Evolutionary conservation across 1,140 invertebrate species (phyloP).

Genomic region (Amphibalanus amphitrite): DNA sequence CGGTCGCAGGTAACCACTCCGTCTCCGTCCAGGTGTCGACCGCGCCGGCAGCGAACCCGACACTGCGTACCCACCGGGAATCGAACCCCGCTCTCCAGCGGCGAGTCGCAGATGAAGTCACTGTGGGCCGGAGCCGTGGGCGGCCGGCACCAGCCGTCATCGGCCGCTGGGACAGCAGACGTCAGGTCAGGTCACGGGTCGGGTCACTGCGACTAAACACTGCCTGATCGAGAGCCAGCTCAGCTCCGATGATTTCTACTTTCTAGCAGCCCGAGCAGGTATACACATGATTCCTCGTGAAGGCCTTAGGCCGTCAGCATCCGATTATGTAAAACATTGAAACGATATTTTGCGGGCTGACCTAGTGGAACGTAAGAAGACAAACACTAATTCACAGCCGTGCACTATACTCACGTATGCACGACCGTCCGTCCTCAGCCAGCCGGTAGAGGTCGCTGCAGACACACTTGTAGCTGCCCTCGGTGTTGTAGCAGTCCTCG

Average conservation of each 20-base stretch:
- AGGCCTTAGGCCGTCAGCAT: too few species aligned
- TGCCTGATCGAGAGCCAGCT: too few species aligned
- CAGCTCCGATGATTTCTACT: too few species aligned
- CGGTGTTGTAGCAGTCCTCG: slow-evolving; percentile 26
- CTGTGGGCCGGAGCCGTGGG: neutral
- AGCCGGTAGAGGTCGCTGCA: slow-evolving; percentile 20
- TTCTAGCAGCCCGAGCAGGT: too few species aligned
- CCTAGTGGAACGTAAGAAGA: too few species aligned
- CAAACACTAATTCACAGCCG: too few species aligned
- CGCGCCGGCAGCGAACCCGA: neutral
- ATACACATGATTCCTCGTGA: too few species aligned
- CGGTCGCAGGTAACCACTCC: neutral
- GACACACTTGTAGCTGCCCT: slow-evolving; percentile 40
- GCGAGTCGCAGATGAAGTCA: slow-evolving; percentile 1
- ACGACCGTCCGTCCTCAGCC: slow-evolving; percentile 19
- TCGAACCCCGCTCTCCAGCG: neutral
- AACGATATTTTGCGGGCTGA: too few species aligned
- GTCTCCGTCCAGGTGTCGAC: neutral
- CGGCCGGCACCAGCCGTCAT: neutral
- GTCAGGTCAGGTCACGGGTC: too few species aligned
- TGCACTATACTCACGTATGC: slow-evolving; percentile 15
- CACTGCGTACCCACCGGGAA: neutral
- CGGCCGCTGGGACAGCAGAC: neutral
- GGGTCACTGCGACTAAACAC: too few species aligned
- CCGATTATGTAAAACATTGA: too few species aligned